A percentile compares a stretch with the other conserved stretches of the same genome.
These are phyloP conservation scores for Australoheros facetus DNA, from an alignment of 2,797 vertebrate species.

Conservation along the genomic window DNA sequence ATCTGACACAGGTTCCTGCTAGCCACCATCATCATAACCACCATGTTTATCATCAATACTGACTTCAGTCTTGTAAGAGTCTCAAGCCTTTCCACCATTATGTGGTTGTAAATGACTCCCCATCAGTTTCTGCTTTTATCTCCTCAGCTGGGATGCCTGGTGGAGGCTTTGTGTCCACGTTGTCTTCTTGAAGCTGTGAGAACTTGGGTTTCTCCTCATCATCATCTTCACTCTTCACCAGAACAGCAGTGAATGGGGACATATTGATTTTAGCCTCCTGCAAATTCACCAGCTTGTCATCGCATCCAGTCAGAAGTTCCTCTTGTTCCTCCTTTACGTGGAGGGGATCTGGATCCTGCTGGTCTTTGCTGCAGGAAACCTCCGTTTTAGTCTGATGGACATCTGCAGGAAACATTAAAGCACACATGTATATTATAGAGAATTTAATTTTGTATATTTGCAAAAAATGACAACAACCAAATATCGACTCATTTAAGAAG, in stretches of 20 bases:
- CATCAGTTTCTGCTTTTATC: neutral
- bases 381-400: neutral
- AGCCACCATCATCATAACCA: neutral
- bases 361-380: neutral
- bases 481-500: neutral
- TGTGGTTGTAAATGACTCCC: neutral
- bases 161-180: neutral
- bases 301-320: neutral
- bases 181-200: neutral
- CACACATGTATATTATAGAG: too few relatives aligned
- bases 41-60: neutral
- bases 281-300: neutral
- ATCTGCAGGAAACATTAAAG: neutral
- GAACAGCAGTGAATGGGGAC: neutral
- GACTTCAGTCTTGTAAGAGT: constrained; percentile 5
- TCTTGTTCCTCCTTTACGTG: neutral
- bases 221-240: neutral
- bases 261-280: neutral
- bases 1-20: constrained; percentile 4
- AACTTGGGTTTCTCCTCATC: neutral
- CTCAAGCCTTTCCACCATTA: neutral
- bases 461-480: neutral
- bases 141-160: neutral
- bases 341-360: neutral
- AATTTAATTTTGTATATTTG: too few relatives aligned